Evolutionary conservation across 2,113 vertebrate genomes (phyloP).

Genomic region (Galbula dea): DNA sequence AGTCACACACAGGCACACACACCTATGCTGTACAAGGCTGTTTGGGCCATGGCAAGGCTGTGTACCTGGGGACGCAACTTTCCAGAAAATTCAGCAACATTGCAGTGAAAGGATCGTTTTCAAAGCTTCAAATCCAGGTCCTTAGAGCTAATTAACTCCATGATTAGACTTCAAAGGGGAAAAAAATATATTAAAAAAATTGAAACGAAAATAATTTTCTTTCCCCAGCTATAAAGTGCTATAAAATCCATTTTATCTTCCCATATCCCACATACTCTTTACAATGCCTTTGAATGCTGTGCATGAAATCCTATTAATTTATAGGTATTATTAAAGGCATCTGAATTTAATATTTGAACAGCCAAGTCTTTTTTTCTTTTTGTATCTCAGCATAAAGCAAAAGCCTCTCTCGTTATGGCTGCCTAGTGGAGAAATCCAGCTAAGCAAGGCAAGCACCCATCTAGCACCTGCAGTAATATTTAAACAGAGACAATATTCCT

Average conservation of each 20-base stretch:
- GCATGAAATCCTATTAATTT: slow-evolving; percentile 62
- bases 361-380: background rate
- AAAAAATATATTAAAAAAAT: slow-evolving; percentile 36
- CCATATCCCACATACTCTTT: slow-evolving; percentile 29
- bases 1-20: accelerated
- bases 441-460: background rate
- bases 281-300: slow-evolving; percentile 38
- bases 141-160: slow-evolving; percentile 55
- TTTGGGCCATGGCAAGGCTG: background rate
- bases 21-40: accelerated
- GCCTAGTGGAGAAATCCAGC: background rate
- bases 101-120: slow-evolving; percentile 1
- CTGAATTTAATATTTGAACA: slow-evolving; percentile 38
- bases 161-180: slow-evolving; percentile 56
- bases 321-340: slow-evolving; percentile 40
- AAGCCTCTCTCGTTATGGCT: background rate
- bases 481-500: background rate
- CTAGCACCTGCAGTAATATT: background rate
- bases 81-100: slow-evolving; percentile 21
- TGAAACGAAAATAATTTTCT: slow-evolving; percentile 43
- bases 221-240: background rate
- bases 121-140: slow-evolving; percentile 49
- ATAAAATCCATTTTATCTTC: slow-evolving; percentile 60
- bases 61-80: background rate
- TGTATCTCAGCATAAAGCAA: background rate